Percentiles rank a stretch among this genome's conserved stretches.
These are phyloP conservation scores for Myrmecophaga tridactyla DNA, from an alignment of 2,113 vertebrate genomes.

Conservation along the genomic window DNA sequence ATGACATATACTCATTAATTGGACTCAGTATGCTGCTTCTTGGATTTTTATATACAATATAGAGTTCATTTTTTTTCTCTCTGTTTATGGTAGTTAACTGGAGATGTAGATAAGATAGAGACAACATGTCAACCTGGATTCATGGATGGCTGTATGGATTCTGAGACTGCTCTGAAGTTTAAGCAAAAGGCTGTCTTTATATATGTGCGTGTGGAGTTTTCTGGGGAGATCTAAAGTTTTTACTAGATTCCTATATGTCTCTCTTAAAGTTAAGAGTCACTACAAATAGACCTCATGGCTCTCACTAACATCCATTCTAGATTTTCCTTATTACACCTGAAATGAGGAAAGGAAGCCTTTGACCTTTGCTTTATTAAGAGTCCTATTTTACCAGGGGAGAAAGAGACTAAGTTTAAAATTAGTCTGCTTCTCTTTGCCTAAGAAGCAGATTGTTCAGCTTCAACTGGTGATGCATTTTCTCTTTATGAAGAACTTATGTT, in stretches of 20 bases:
- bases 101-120: background rate
- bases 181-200: background rate
- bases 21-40: background rate
- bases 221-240: background rate
- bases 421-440: background rate
- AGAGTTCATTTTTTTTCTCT: background rate
- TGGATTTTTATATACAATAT: background rate
- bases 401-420: background rate
- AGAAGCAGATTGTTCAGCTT: background rate
- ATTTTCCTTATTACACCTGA: background rate
- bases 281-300: background rate
- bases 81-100: background rate
- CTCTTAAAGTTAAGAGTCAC: background rate
- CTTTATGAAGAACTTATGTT: background rate
- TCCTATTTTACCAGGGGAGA: background rate
- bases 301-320: background rate
- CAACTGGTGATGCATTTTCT: background rate
- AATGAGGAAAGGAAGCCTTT: background rate
- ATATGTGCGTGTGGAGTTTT: background rate
- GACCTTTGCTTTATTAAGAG: background rate
- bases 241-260: background rate
- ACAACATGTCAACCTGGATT: background rate
- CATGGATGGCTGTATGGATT: background rate
- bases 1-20: background rate
- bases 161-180: background rate